Evolutionary conservation across 2,113 vertebrate genomes (phyloP).

Genomic region (Prolemur simus): DNA sequence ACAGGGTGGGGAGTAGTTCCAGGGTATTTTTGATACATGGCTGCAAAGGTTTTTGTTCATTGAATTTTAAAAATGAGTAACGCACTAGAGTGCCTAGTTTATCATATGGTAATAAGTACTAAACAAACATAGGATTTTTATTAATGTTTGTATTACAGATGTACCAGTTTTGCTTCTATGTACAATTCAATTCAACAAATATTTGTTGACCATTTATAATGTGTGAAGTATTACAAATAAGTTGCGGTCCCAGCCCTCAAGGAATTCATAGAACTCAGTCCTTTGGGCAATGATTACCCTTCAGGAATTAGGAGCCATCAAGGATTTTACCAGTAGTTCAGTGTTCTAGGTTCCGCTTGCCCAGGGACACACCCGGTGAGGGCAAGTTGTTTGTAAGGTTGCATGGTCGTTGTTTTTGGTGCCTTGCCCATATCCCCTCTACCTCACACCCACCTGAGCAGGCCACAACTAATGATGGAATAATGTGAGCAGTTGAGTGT

Average conservation of each 20-base stretch:
- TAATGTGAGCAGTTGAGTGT: background rate
- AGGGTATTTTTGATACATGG: background rate
- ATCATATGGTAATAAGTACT: background rate
- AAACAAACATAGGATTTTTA: background rate
- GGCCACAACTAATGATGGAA: background rate
- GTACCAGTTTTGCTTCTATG: background rate
- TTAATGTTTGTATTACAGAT: background rate
- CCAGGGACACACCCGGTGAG: background rate
- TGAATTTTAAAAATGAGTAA: constrained; percentile 26
- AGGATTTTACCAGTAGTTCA: background rate
- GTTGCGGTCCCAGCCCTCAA: background rate
- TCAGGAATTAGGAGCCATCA: background rate
- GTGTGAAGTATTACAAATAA: background rate
- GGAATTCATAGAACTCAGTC: background rate
- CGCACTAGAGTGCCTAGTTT: background rate
- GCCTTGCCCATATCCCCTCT: background rate
- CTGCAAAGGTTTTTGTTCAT: background rate
- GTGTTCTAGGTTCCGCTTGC: background rate
- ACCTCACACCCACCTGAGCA: background rate
- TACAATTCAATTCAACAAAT: background rate
- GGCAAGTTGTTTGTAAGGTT: background rate
- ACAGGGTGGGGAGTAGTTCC: background rate
- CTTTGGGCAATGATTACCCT: background rate
- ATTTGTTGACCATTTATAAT: background rate
- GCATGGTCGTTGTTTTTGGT: background rate